Evolutionary conservation across 2,113 vertebrate species (phyloP), one percentile per base, ranked within the genome.

Genomic region (Anolis sagrei): DNA sequence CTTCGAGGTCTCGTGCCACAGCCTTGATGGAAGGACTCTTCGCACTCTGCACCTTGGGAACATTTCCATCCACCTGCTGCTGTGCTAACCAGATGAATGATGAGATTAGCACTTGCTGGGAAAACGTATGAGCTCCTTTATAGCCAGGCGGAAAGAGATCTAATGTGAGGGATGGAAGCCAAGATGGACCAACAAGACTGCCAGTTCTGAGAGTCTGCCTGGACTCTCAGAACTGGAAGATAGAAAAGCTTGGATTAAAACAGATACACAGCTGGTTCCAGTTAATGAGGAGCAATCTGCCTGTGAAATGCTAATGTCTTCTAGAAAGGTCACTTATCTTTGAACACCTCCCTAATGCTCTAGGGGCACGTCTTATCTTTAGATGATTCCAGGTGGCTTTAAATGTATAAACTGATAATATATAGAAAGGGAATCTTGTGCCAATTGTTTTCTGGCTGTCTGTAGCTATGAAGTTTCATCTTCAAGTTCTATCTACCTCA

Each of bases 21-120:
- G 61, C 48, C 62, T 25, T 73, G 69, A 81, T 62, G 72, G 44
- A 75, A 66, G 44, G 32, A 32, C 58, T 66, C n/a, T 80, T 74
- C 27, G 61, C 83, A 84, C 83, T 78, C 75, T 49, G 76, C 84
- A 81, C 78, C 84, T 86, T 86, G 84, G 84, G 44, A 81, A 51
- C 72, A 48, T 86, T 74, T 66, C 61, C 70, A 66, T 86, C 84
- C 84, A 86, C 84, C 84, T 86, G 84, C 78, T 86, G 70, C 75
- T 75, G 70, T 62, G 84, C 44, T 86, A 86, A 86, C 70, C 78
- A 86, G 84, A 23, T 86, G 84, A 86, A 86, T 81, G 84, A 86
- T 66, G 70, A 64, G 84, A 80, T 86, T 86, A 86, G 44, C 84
- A 74, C 84, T 86, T 36, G 69, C 39, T 23, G 69, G 25, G 69